Evolutionary conservation across 2,113 vertebrate genomes (phyloP).

Genomic region (Tachysurus fulvidraco): DNA sequence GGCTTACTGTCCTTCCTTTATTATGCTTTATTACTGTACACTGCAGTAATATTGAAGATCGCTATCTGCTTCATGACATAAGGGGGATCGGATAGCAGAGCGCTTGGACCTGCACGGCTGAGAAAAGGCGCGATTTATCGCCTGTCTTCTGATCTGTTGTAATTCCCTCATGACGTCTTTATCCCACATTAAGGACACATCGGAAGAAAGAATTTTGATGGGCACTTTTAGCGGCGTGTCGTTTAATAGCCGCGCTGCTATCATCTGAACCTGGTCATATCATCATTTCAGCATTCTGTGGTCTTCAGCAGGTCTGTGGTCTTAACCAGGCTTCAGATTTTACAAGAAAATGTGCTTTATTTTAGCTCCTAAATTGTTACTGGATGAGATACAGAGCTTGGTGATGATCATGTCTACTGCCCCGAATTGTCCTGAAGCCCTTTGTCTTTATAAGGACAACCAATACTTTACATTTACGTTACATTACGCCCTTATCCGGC

Average conservation of each 20-base stretch:
- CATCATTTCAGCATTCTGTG: conserved; percentile 26
- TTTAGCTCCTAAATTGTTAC: conserved; percentile 1
- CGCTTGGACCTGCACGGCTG: not conserved
- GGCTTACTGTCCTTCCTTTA: conserved; percentile 3
- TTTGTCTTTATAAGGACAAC: not conserved
- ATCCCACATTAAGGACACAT: not conserved
- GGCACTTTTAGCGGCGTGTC: not conserved
- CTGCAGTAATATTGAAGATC: conserved; percentile 18
- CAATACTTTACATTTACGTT: not conserved
- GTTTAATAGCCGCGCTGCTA: not conserved
- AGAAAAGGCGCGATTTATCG: not conserved
- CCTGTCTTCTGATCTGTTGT: conserved; percentile 4
- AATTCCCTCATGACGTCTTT: conserved; percentile 19
- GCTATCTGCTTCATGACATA: conserved; percentile 27
- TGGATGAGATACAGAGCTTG: not conserved
- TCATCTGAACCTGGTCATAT: conserved; percentile 2
- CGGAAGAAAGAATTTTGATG: conserved; percentile 6
- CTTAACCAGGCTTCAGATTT: conserved; percentile 36
- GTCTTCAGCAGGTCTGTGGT: conserved; percentile 12
- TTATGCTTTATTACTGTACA: conserved; percentile 8
- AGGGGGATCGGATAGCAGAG: not conserved
- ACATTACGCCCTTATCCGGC: too few species aligned
- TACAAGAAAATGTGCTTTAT: conserved; percentile 23
- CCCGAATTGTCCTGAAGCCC: not conserved
- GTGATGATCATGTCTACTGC: not conserved